Evolutionary conservation across 2,888 invertebrate species (phyloP).

Genomic region (Diarsia rubi): DNA sequence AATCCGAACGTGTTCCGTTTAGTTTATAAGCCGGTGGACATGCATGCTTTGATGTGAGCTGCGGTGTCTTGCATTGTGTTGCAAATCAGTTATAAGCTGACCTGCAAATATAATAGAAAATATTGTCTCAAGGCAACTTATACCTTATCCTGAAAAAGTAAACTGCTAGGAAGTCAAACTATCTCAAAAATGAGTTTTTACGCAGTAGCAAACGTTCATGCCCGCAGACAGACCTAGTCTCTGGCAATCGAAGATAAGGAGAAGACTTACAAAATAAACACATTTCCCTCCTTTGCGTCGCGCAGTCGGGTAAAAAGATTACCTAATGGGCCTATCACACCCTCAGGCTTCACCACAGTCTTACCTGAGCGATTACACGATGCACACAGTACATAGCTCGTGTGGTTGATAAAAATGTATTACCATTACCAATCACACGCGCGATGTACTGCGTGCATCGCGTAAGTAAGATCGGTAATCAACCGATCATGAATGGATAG

Average conservation of each 20-base stretch:
- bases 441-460: too few relatives aligned
- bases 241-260: background rate
- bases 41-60: constrained; percentile 31
- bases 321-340: too few relatives aligned
- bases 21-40: constrained; percentile 40
- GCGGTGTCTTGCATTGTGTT: constrained; percentile 11
- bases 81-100: constrained; percentile 10
- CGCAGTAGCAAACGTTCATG: background rate
- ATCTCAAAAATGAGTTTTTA: background rate
- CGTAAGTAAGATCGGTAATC: background rate
- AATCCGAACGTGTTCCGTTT: constrained; percentile 41
- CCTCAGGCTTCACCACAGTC: too few relatives aligned
- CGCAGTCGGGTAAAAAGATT: too few relatives aligned
- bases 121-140: background rate
- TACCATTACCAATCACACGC: too few relatives aligned
- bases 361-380: too few relatives aligned
- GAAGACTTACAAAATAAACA: background rate
- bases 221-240: background rate
- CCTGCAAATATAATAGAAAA: background rate
- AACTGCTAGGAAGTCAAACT: background rate
- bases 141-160: background rate
- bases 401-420: too few relatives aligned
- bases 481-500: background rate
- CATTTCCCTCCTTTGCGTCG: too few relatives aligned
- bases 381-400: too few relatives aligned